Base-by-base conservation (phyloP, 2,888 invertebrate genomes). In the Theretra japonica region DNA sequence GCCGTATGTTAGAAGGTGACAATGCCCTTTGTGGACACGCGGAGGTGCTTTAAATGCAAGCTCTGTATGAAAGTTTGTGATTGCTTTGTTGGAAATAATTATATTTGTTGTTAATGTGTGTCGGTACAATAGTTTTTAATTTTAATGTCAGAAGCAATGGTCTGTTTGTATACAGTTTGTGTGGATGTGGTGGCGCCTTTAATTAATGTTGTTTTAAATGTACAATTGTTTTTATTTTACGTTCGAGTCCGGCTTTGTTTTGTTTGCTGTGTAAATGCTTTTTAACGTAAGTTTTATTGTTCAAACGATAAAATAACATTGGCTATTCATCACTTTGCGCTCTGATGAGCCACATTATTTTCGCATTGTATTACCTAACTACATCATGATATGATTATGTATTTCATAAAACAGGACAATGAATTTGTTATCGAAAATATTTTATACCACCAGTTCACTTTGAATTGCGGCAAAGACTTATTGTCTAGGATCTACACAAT, bases 21-120 rank as follows among this genome's bases (percentile, higher is more conserved):
- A 48, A 5, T 6, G 19, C 25, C 30, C 58, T 25, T 68, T 71
- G 58, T 70, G 21, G 41, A 57, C n/a, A 69, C 33, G 72, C 60
- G 21, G 71, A 50, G 69, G 72, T 78, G 73, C 74, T 80, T 81
- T 59, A 72, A 76, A 81, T 81, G 78, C 80, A 75, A 75, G 76
- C 73, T 68, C 75, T 72, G 78, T 79, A 76, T 71, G 70, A 74
- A 75, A 77, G 62, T 77, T 79, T 74, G 71, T 72, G 58, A 75
- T 77, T 60, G 77, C 79, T 75, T 74, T 76, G 78, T 75, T 72
- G 65, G 30, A 72, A 75, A 73, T 69, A 73, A 74, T 73, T 75
- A 74, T 71, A 65, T 71, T 71, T 56, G 70, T 71, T 65, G 70
- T 71, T 30, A 53, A 71, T 56, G 65, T 62, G 62, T 48, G 23